Base-by-base conservation (phyloP, 2,113 vertebrate species). In the Nyctibius bracteatus region DNA sequence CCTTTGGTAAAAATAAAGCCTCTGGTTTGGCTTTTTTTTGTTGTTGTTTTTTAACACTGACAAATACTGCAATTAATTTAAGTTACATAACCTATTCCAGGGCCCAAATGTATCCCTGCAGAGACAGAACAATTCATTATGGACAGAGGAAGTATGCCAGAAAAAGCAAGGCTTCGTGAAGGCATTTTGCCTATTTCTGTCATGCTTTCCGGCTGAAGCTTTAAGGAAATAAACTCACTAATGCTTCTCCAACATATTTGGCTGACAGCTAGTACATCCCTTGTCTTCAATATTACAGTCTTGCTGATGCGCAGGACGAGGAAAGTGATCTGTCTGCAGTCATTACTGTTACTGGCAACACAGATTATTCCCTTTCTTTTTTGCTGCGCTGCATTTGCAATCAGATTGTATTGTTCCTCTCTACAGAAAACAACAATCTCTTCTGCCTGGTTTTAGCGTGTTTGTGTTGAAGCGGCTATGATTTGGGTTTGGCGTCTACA, bases 161-260 rank as follows among this genome's bases (percentile, higher is more conserved):
- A 78, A 96, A 97, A 95, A 97, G 95, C 96, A 96, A 86, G 44
- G 55, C 58, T 91, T 81, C 0, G 0, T 47, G 57, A 84, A 94
- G 92, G 92, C 95, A 72, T 78, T 96, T 90, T 95, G 94, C 94
- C 80, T 86, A 22, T 57, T 95, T 90, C 83, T 88, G 75, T 94
- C 85, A 86, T 3, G 59, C 81, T 95, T 92, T 95, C 82, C 6
- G 0, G 72, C 35, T 68, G 52, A 86, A 88, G 80, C 59, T 90
- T 85, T 81, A 92, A 96, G 92, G 90, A 94, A 86, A 93, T 81
- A 96, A 93, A 91, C 62, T 90, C 62, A 77, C 37, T 57, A 78
- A 79, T 83, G 52, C 35, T 70, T 71, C 71, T 81, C 23, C 68
- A 81, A 17, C 4, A 8, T 57, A n/a, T 75, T 37, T 86, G 86